A percentile compares a stretch with the other conserved stretches of the same genome.
These are phyloP conservation scores for Gorsachius magnificus DNA, from an alignment of 2,797 vertebrate genomes.

Conservation along the genomic window DNA sequence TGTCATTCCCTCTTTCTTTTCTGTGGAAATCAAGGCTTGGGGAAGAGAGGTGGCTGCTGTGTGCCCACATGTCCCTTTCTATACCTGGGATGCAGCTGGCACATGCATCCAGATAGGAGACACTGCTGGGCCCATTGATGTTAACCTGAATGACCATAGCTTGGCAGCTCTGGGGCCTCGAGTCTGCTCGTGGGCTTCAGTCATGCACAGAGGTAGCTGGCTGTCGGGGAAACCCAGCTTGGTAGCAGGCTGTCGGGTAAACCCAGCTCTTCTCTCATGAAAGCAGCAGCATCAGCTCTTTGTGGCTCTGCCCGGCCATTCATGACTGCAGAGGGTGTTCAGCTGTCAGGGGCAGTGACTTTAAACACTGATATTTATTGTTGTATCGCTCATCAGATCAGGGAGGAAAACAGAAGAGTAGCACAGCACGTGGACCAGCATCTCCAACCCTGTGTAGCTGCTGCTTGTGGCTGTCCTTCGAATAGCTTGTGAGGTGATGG, in stretches of 20 bases:
- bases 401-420: background rate
- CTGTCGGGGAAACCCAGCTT: background rate
- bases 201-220: accelerated
- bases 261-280: background rate
- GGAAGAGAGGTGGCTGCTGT: background rate
- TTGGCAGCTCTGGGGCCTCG: background rate
- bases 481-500: background rate
- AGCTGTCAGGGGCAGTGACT: background rate
- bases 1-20: background rate
- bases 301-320: background rate
- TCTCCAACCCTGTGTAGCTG: background rate
- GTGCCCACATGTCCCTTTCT: background rate
- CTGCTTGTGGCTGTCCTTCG: background rate
- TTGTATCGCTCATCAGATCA: background rate
- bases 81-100: background rate
- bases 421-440: background rate
- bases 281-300: background rate
- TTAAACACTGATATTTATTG: background rate
- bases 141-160: background rate
- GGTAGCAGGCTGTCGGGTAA: background rate
- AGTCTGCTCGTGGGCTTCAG: background rate
- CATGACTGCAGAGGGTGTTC: background rate
- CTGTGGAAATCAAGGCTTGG: background rate
- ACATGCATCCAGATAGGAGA: background rate
- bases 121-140: background rate